Evolutionary conservation across 53 echinoderm and acorn worm species (phyloP), one percentile per base, ranked within the genome.

Genomic region (Temnopleurus reevesii): DNA sequence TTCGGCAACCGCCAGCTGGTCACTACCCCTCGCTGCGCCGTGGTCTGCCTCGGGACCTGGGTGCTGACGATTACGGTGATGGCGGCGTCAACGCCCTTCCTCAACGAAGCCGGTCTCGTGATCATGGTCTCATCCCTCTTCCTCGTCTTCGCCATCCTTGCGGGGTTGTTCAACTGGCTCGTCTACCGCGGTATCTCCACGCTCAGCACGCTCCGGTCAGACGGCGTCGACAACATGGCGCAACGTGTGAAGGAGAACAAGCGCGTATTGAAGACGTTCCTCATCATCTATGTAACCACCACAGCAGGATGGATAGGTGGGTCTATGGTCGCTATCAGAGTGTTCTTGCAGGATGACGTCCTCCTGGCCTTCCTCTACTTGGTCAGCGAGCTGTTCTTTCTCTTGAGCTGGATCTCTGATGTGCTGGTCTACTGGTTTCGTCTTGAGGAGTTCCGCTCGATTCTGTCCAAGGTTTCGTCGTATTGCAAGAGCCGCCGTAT

Each of bases 41-140:
- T 31, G 17, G 12, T 83, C 1, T 23, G 83, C 4, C 28, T 83
- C 15, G 83, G 33, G 28, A 27, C 83, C 1, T 83, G 83, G 83
- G 58, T 83, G 15, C 5, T 83, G 2, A 49, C 80, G 8, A 17
- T 8, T 17, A 28, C 19, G 21, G 53, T 53, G 26, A 17, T 53
- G 5, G 80, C 47, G 10, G 15, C 47, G 2, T 80, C 80, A 12
- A 28, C 51, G 19, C 80, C 53, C 15, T 49, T 80, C 80, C 24
- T 53, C 25, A 49, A 35, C 51, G 80, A 80, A 80, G 49, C 41
- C 71, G 41, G 71, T 41, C 41, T 71, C 41, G n/a, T 71, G 10
- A 71, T 71, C 71, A 71, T 71, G 71, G 71, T 71, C 2, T 41
- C 71, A 36, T 36, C 71, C 41, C 41, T 71, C n/a, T 71, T 71